Evolutionary conservation across 2,797 vertebrate genomes (phyloP), one percentile per base, ranked within the genome.

Genomic region (Oreochromis grahami): DNA sequence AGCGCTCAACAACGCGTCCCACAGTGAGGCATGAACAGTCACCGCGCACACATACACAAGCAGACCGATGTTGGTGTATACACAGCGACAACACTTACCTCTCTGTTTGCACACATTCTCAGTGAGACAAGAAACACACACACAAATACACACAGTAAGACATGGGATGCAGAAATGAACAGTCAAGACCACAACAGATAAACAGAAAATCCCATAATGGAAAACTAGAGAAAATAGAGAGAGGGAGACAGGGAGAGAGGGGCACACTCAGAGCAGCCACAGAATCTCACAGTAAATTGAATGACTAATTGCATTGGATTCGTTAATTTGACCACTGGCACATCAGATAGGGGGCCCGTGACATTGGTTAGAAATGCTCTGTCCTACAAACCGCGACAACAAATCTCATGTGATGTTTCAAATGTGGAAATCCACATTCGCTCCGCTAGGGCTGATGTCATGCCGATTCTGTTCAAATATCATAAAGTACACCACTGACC

Each of bases 1-100:
- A 89, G 91, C 90, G 56, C 94, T 96, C 95, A 96, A 95, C 95
- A 96, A 96, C 92, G 92, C 78, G 87, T 95, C 94, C 94, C 94
- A 94, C 94, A 90, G 95, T 89, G 93, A 96, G 89, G 94, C 96
- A 95, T 96, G 95, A 94, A 95, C 94, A 91, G 89, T 86, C 91
- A 82, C 48, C 58, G 50, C 48, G 81, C 68, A 85, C 83, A 88
- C 52, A 85, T 76, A 82, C 79, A 78, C 53, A 85, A 41, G n/a
- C 36, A 43, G 36, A 68, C 63, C 5, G 5, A 45, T 58, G 91
- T 85, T 86, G 70, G 77, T 84, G 70, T 88, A 76, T 13, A 89
- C 83, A 92, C 90, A 88, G 78, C 56, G 82, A 91, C 92, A 93
- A 88, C 89, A 89, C 80, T 76, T 82, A 87, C 86, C 79, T 86